Evolutionary conservation across 2,797 vertebrate genomes (phyloP).

Genomic region (Alosa sapidissima): DNA sequence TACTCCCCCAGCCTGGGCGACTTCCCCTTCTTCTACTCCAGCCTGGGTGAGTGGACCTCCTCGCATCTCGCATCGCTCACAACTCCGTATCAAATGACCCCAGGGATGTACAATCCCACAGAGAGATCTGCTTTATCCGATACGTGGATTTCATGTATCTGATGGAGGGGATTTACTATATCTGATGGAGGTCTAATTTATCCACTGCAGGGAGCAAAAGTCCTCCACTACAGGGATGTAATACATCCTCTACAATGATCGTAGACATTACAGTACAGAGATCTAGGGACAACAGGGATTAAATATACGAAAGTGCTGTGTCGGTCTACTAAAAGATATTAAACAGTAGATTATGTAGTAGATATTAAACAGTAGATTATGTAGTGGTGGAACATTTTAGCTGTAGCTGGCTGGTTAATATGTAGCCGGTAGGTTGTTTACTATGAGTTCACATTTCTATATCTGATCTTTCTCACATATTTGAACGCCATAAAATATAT

Average conservation of each 20-base stretch:
- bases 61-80: too few species aligned
- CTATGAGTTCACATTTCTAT: neutral
- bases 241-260: too few species aligned
- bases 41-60: conserved; percentile 91
- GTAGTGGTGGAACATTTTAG: neutral
- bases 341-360: neutral
- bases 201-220: neutral
- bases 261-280: too few species aligned
- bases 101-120: neutral
- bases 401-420: neutral
- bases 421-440: neutral
- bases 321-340: neutral
- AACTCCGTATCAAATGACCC: neutral
- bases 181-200: neutral
- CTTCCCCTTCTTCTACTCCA: conserved; percentile 97
- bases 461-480: neutral
- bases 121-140: neutral
- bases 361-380: too few species aligned
- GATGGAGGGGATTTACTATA: neutral
- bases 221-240: neutral
- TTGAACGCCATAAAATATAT: neutral
- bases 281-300: neutral
- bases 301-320: neutral
- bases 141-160: neutral
- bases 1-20: conserved; percentile 95